These are phyloP conservation scores for Arnoldichthys spilopterus DNA, from an alignment of 2,797 vertebrate species.

Conservation along the genomic window DNA sequence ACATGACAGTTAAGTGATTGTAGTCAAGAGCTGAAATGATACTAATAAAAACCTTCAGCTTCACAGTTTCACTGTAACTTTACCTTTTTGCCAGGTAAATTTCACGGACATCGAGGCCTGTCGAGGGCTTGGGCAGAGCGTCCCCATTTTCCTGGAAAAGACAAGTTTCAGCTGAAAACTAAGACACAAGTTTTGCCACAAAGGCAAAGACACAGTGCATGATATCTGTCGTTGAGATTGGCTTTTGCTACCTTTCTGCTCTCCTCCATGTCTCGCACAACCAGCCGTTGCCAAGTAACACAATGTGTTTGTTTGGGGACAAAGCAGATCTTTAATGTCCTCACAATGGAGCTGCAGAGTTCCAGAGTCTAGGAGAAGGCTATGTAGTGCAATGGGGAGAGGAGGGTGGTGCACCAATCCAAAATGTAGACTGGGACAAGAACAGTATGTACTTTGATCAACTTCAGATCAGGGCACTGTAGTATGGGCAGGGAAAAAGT, in stretches of 20 bases:
- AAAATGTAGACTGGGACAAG: not conserved
- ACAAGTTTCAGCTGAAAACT: not conserved
- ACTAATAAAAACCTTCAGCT: not conserved
- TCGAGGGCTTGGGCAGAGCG: constrained; percentile 69
- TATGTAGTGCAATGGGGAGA: no score
- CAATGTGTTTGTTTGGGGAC: constrained; percentile 41
- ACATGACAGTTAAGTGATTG: not conserved
- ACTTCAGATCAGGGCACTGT: no score
- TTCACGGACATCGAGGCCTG: constrained; percentile 70
- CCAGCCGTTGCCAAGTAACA: constrained; percentile 60
- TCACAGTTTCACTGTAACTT: constrained; percentile 14
- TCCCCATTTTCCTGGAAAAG: constrained; percentile 72
- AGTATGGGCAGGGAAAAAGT: no score
- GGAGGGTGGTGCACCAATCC: not conserved
- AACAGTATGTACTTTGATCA: no score
- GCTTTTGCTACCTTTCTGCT: constrained; percentile 35
- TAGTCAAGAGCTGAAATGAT: not conserved
- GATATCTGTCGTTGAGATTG: not conserved
- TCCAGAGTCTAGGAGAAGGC: not conserved
- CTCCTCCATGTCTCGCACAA: constrained; percentile 47
- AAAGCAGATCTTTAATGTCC: constrained; percentile 32
- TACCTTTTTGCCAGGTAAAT: constrained; percentile 79
- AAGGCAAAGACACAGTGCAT: not conserved
- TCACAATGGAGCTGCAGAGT: not conserved
- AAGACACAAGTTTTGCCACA: not conserved